Evolutionary conservation across 2,797 vertebrate species (phyloP), one percentile per base, ranked within the genome.

Genomic region (Sandelia bainsii): DNA sequence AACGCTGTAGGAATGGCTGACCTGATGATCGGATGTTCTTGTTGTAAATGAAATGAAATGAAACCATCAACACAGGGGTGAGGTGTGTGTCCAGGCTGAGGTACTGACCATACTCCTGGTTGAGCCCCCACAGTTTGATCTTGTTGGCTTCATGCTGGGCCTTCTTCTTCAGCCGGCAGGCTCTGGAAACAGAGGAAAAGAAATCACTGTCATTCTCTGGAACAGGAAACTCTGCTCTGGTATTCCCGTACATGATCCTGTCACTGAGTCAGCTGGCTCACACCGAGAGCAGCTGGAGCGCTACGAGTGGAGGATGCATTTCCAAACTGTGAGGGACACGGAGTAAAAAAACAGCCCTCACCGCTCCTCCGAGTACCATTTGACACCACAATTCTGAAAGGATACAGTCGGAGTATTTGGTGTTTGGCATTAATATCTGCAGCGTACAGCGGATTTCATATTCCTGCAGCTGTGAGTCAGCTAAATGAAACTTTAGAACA

Each of bases 141-240:
- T 94, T 94, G 89, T 94, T 94, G 75, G 93, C 93, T 85, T 94
- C 93, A 1, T 94, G 93, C 83, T 94, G 93, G 10, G 93, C 93
- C 62, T 94, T 94, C 89, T 94, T 94, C 91, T 94, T 94, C 77
- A 94, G 90, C 42, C 93, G 69, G 51, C 93, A 94, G 65, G 93
- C 93, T 80, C 93, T 94, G 80, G 25, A 80, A 75, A 65, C 40
- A 29, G 19, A 73, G 51, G 8, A n/a, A 14, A 32, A 50, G 5
- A 66, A 52, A 71, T 56, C 22, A 1, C n/a, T 6, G 54, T 80
- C 70, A 74, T 6, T 39, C 49, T 62, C 39, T 52, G 59, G 19
- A 79, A 58, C 45, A 16, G 58, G 25, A 71, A 65, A 44, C 32
- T 27, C 39, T 3, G 25, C n/a, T 39, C 23, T 6, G 3, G 34